These are phyloP conservation scores for Prochilodus magdalenae DNA, from an alignment of 2,113 vertebrate genomes.

Conservation along the genomic window DNA sequence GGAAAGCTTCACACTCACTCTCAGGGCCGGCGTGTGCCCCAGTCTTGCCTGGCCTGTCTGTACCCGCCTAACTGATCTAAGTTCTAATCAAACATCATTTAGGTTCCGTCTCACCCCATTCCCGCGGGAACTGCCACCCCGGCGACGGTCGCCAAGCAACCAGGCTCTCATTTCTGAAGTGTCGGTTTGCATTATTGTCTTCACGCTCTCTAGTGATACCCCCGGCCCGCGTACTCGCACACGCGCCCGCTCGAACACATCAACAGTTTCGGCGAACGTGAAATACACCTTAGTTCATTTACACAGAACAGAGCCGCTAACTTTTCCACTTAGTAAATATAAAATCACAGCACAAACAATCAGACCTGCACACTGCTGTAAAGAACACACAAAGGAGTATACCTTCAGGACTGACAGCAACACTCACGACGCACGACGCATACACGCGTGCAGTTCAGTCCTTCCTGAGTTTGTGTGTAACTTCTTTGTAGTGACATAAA, in stretches of 20 bases:
- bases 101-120: conserved; percentile 89
- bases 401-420: not conserved
- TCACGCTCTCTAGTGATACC: conserved; percentile 95
- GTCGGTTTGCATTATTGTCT: conserved; percentile 99
- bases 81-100: conserved; percentile 99
- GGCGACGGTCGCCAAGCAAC: conserved; percentile 96
- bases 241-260: conserved; percentile 2
- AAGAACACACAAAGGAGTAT: not conserved
- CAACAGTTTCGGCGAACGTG: not conserved
- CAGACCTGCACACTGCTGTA: not conserved
- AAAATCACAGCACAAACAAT: not conserved
- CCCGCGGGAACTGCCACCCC: conserved; percentile 88
- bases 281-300: conserved; percentile 23
- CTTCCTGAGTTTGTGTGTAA: not conserved
- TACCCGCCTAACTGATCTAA: conserved; percentile 93
- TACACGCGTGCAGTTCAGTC: no score
- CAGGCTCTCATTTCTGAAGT: conserved; percentile 99
- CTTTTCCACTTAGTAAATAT: not conserved
- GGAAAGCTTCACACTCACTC: not conserved
- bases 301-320: conserved; percentile 1
- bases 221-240: conserved; percentile 64
- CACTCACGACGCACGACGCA: not conserved
- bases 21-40: conserved; percentile 52
- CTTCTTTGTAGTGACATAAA: no score
- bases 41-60: conserved; percentile 85